These are phyloP conservation scores for Pseudomyrmex dendroicus DNA, from an alignment of 1,140 invertebrate genomes.

Conservation along the genomic window DNA sequence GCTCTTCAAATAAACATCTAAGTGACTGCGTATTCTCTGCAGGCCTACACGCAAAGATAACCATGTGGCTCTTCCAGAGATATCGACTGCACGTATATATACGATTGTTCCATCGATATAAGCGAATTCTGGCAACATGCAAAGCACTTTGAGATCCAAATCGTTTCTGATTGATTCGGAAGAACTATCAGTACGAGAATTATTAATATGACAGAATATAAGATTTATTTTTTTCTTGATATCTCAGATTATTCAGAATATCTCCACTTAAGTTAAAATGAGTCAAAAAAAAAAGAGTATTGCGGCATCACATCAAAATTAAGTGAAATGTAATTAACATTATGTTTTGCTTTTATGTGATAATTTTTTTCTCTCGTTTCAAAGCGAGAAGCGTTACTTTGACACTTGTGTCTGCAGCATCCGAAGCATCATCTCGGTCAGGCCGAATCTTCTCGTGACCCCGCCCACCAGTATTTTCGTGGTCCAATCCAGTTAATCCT, in stretches of 20 bases:
- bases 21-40: constrained; percentile 78
- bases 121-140: constrained; percentile 44
- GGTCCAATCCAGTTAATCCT: constrained; percentile 72
- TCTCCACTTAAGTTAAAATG: too few relatives aligned
- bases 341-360: neutral
- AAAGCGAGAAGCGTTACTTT: constrained; percentile 9
- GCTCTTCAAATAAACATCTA: constrained; percentile 83
- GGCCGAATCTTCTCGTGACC: constrained; percentile 73
- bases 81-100: constrained; percentile 69
- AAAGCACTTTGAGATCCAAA: constrained; percentile 23
- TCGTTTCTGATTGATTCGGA: neutral
- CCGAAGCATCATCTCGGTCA: constrained; percentile 68
- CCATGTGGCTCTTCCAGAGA: constrained; percentile 82
- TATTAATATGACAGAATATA: neutral
- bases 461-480: constrained; percentile 73
- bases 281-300: too few relatives aligned
- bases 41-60: constrained; percentile 81
- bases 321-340: too few relatives aligned
- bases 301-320: too few relatives aligned
- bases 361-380: neutral
- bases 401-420: constrained; percentile 34
- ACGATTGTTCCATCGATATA: constrained; percentile 67
- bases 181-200: too few relatives aligned
- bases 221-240: neutral
- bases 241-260: too few relatives aligned